phyloP scores from a whole-genome alignment of 2,797 vertebrate genomes.

The Gambelia wislizenii region DNA sequence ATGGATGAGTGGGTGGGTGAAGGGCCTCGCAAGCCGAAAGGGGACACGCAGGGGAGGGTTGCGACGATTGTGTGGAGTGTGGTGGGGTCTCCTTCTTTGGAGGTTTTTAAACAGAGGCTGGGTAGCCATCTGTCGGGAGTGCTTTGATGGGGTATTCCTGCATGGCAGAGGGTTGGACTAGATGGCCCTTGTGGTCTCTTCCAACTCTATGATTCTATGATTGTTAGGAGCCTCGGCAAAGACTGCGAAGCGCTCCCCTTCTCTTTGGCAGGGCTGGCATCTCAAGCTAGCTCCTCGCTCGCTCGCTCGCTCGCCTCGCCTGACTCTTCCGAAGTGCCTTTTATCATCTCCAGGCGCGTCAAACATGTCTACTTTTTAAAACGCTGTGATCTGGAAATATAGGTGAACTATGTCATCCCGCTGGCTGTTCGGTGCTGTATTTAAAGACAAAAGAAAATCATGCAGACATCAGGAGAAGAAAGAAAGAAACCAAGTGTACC shows the following conservation, averaged over 20 bases:
- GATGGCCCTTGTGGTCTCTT: no score
- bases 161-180: no score
- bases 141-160: no score
- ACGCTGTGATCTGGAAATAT: not conserved
- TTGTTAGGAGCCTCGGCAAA: not conserved
- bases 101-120: no score
- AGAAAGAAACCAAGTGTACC: not conserved
- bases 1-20: not conserved
- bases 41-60: not conserved
- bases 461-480: not conserved
- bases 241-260: not conserved
- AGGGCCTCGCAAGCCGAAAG: no score
- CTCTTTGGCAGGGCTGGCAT: not conserved
- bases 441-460: not conserved
- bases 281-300: no score
- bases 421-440: no score
- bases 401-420: not conserved
- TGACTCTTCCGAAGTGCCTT: not conserved
- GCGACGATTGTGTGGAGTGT: no score
- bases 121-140: no score
- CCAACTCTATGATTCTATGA: no score
- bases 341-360: not conserved
- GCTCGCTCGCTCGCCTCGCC: no score
- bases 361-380: not conserved
- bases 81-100: no score